Conservation (phyloP, 2,113 vertebrate species). For the Gracilinanus agilis region DNA sequence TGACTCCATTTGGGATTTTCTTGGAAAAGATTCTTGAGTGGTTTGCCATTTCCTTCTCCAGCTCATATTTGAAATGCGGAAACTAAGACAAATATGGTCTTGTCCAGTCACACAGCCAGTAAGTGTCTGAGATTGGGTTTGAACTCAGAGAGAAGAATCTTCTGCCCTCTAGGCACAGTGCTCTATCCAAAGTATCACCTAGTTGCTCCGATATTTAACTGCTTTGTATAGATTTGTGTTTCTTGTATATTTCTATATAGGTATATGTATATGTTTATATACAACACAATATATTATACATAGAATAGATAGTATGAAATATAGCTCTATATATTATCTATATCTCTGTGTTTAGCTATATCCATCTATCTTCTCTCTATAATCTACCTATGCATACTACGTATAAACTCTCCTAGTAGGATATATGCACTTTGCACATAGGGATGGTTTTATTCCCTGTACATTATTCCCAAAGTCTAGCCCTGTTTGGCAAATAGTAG, state of each 20-base stretch:
- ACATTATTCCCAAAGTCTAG: neutral
- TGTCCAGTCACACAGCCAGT: neutral
- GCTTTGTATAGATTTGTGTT: neutral
- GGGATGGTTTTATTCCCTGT: neutral
- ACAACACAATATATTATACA: neutral
- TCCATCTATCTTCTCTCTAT: neutral
- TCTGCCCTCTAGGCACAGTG: neutral
- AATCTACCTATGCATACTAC: neutral
- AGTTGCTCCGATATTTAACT: neutral
- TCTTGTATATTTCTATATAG: neutral
- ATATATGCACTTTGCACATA: neutral
- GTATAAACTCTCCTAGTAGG: neutral
- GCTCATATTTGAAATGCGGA: neutral
- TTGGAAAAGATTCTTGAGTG: neutral
- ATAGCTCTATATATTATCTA: neutral
- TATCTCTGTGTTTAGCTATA: neutral
- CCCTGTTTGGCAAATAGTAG: neutral
- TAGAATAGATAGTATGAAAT: neutral
- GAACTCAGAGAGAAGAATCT: neutral
- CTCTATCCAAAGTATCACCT: neutral
- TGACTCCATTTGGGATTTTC: neutral
- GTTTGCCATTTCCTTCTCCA: neutral
- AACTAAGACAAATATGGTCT: neutral
- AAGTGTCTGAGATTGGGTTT: neutral
- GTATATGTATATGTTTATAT: neutral